phyloP scores from a whole-genome alignment of 1,140 invertebrate genomes.

The Teleogryllus occipitalis region DNA sequence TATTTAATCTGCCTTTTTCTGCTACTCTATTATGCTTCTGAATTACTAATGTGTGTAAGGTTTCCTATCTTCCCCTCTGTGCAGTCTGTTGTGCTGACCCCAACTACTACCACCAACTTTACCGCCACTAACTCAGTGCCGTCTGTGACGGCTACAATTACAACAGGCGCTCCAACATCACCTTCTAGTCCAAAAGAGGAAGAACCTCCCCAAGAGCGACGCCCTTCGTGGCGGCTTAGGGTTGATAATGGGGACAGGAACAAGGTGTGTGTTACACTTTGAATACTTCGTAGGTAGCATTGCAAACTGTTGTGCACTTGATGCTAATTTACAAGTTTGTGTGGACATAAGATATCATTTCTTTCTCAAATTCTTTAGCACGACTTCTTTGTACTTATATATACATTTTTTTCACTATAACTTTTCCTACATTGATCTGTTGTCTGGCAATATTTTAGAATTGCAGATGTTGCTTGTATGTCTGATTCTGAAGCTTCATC shows the following conservation, averaged over 20 bases:
- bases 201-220: constrained; percentile 52
- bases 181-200: constrained; percentile 38
- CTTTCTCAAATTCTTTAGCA: background rate
- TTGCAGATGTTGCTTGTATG: background rate
- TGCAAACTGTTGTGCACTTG: background rate
- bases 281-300: background rate
- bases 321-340: background rate
- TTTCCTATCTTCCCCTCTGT: constrained; percentile 6
- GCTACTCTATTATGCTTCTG: background rate
- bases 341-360: background rate
- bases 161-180: constrained; percentile 38
- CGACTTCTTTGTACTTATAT: background rate
- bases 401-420: background rate
- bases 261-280: constrained; percentile 53
- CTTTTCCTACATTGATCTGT: constrained; percentile 7
- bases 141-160: constrained; percentile 50
- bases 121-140: constrained; percentile 12
- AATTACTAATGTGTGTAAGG: background rate
- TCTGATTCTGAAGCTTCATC: background rate
- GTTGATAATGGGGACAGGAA: constrained; percentile 68
- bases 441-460: background rate
- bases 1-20: background rate
- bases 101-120: constrained; percentile 29
- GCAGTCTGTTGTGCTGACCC: constrained; percentile 15
- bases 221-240: constrained; percentile 81